Evolutionary conservation across 2,888 invertebrate genomes (phyloP), one percentile per base, ranked within the genome.

Genomic region (Sphaeridia pumilis): DNA sequence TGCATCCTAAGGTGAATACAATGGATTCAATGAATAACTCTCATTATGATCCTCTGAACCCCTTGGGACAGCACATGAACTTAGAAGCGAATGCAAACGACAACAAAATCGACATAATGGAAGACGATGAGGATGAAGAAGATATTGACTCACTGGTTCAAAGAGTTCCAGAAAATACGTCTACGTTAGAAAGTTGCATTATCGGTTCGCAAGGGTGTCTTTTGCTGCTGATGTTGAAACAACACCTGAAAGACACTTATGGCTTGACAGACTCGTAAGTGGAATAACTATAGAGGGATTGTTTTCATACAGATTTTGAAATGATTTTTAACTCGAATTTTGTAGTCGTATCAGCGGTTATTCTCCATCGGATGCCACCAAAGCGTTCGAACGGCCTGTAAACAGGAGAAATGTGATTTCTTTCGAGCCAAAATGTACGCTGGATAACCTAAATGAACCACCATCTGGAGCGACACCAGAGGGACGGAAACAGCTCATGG

Each of bases 241-340:
- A 95, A 67, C 95, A 95, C 71, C 77, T 98, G 59, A 97, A 97
- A 73, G 92, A 94, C 68, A 81, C 92, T 67, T 98, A 94, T 71
- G 90, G 92, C 7, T 81, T 98, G 69, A 95, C 88, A 44, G 98
- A 98, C 76, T 83, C 87, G 77, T 82, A 66, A 74, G 77, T 54
- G 12, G 36, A 26, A 31, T 7, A 34, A 41, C 31, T 34, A 48
- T 14, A 41, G 21, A 38, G 17, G 20, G 22, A 35, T 22, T 48
- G 25, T 43, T 49, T 24, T 14, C 12, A n/a, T n/a, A n/a, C n/a
- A n/a, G n/a, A n/a, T n/a, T n/a, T n/a, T n/a, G n/a, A n/a, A n/a
- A n/a, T n/a, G 12, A 43, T 5, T 7, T 4, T 7, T 12, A 25
- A 45, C 26, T 46, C n/a, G 31, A n/a, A 34, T 42, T 49, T 21